Conservation (phyloP, 2,113 vertebrate species). For the Regulus satrapa region DNA sequence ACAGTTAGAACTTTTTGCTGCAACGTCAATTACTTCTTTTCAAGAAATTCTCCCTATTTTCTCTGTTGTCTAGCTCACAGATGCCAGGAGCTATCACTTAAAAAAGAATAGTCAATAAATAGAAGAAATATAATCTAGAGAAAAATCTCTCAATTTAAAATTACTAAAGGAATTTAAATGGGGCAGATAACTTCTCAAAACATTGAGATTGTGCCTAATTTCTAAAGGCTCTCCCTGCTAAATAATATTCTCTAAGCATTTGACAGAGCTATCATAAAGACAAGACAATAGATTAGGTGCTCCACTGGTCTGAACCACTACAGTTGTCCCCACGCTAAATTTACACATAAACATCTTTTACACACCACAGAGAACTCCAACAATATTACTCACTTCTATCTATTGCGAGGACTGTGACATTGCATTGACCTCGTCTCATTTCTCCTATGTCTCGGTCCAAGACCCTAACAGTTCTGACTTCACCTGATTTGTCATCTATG, state of each 20-base stretch:
- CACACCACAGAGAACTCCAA: neutral
- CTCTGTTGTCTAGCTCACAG: neutral
- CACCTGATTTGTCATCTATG: slow-evolving; percentile 71
- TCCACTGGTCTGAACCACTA: neutral
- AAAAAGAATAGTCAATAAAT: neutral
- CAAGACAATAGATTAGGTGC: neutral
- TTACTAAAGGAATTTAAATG: neutral
- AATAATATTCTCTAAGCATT: neutral
- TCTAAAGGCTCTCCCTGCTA: neutral
- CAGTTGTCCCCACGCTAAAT: neutral
- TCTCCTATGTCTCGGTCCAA: slow-evolving; percentile 82
- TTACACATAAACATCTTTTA: neutral
- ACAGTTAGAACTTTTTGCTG: neutral
- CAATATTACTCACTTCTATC: slow-evolving; percentile 72
- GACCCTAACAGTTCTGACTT: slow-evolving; percentile 77
- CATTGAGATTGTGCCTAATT: neutral
- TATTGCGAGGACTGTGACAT: slow-evolving; percentile 70
- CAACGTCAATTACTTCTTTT: neutral
- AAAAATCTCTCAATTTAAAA: neutral
- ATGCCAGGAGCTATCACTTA: neutral
- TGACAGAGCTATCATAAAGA: neutral
- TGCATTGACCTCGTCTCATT: slow-evolving; percentile 74
- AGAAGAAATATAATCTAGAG: neutral
- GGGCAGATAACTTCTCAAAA: neutral
- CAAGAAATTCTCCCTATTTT: neutral